Conservation (phyloP, 2,113 vertebrate species). For the Setophaga kirtlandii region DNA sequence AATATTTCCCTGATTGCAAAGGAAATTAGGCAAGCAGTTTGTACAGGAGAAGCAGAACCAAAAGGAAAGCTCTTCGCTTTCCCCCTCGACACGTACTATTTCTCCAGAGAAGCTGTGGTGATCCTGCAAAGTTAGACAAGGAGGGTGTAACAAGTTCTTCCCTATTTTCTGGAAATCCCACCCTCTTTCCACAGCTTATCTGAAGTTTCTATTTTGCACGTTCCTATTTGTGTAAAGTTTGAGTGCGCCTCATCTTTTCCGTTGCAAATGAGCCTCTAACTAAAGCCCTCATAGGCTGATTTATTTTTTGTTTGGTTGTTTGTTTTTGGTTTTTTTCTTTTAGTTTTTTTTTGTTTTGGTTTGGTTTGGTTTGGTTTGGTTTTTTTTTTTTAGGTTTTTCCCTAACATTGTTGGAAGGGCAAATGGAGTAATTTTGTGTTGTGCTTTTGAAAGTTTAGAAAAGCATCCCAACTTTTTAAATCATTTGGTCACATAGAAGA, state of each 20-base stretch:
- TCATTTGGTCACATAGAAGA: not conserved
- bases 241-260: not conserved
- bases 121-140: conserved; percentile 74
- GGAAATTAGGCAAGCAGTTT: conserved; percentile 84
- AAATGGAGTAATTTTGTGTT: not conserved
- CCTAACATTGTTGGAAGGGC: not conserved
- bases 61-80: conserved; percentile 73
- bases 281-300: not conserved
- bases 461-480: not conserved
- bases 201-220: conserved; percentile 63
- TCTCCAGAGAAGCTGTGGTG: conserved; percentile 62
- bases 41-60: conserved; percentile 81
- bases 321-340: too few relatives aligned
- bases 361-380: too few relatives aligned
- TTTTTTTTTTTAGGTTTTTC: not conserved
- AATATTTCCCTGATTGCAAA: conserved; percentile 73
- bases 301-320: not conserved
- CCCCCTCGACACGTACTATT: not conserved
- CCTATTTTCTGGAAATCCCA: conserved; percentile 80
- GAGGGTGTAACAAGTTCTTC: conserved; percentile 69
- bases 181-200: conserved; percentile 51
- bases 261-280: not conserved
- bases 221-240: conserved; percentile 22
- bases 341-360: too few relatives aligned
- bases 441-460: not conserved